A percentile compares a stretch with the other conserved stretches of the same genome.
phyloP scores from a whole-genome alignment of 1,140 invertebrate species.

The Megalonaias nervosa region DNA sequence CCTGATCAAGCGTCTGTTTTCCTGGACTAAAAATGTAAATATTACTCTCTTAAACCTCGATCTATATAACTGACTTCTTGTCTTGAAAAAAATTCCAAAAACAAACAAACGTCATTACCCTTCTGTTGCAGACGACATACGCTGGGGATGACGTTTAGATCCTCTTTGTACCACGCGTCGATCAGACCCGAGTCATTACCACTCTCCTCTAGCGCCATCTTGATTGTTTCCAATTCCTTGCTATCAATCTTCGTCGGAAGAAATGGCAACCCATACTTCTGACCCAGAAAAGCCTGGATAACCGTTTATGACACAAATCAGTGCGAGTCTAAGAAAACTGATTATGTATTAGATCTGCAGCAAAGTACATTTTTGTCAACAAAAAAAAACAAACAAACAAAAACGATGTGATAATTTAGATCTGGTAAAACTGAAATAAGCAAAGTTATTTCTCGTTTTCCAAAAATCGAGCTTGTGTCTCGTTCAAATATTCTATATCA shows the following conservation, averaged over 20 bases:
- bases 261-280: constrained; percentile 53
- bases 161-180: constrained; percentile 83
- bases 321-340: background rate
- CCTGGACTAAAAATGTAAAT: constrained; percentile 2
- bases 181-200: constrained; percentile 83
- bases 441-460: too few species aligned
- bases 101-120: constrained; percentile 18
- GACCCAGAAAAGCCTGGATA: constrained; percentile 46
- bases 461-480: too few species aligned
- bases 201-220: constrained; percentile 25
- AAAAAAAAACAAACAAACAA: too few species aligned
- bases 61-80: background rate
- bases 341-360: background rate
- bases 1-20: background rate
- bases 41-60: constrained; percentile 1
- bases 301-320: background rate
- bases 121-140: constrained; percentile 81
- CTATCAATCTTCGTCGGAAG: constrained; percentile 44
- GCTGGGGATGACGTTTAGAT: constrained; percentile 79
- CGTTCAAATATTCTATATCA: too few species aligned
- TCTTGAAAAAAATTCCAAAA: background rate
- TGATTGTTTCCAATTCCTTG: constrained; percentile 51
- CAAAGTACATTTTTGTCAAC: too few species aligned
- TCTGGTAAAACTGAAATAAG: too few species aligned
- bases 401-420: too few species aligned